Base-by-base conservation (phyloP, 2,797 vertebrate genomes). In the Mergus octosetaceus region DNA sequence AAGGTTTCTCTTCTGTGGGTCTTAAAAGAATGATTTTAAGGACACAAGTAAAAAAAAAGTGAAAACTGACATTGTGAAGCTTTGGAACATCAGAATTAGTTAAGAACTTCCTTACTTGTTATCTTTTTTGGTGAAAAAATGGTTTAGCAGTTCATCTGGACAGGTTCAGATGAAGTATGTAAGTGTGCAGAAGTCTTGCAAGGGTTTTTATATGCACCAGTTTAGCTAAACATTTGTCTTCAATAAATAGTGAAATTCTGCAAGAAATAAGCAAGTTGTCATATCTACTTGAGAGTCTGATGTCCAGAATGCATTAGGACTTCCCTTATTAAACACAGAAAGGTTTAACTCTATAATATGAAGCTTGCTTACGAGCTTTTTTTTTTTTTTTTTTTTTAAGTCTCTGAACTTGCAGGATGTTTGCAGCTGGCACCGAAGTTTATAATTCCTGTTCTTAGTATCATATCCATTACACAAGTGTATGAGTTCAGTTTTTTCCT, bases 121-220 rank as follows among this genome's bases (percentile, higher is more conserved):
- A 9, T 10, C 4, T 28, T 49, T 11, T 49, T 45, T 45, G 22
- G 5, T 39, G n/a, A 64, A 60, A 34, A 45, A 2, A 6, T 34
- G 10, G 7, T 34, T 60, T 64, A 69, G 32, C 22, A 18, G 22
- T 49, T 86, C 15, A 27, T 64, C 17, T 41, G 17, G 41, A 16
- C 13, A 39, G n/a, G 30, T 34, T 61, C 16, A 7, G 36, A 5
- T 34, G 41, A 41, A 45, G 38, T 66, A 1, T 20, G 5, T 28
- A 13, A 32, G 28, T 15, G 7, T 4, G 16, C 11, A n/a, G 41
- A 8, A 32, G 61, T 66, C 39, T 73, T 38, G 2, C 0, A 22
- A 18, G 14, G 24, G 13, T 80, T 39, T 12, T 38, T 32, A 9
- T 4, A 4, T 0, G 0, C 32, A 8, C 8, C 20, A 3, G 13